Base-by-base conservation (phyloP, 1,140 invertebrate genomes). In the Telenomus remus region DNA sequence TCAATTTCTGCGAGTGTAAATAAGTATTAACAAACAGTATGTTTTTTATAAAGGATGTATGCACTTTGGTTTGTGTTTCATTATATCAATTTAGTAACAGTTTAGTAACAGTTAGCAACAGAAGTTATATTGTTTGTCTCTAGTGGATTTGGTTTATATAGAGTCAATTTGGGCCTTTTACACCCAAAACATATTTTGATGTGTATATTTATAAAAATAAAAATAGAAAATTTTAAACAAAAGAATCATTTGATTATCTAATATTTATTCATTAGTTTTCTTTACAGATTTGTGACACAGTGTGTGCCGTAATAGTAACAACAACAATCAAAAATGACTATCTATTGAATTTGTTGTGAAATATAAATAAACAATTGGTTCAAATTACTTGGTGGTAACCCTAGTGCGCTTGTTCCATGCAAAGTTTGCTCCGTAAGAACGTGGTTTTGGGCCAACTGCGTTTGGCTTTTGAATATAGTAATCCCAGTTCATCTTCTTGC, bases 331-430 rank as follows among this genome's bases (percentile, higher is more conserved):
- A 9, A 9, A 39, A 11, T 39, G 3, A 39, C 19, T 27, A 39
- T 9, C 9, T 39, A 11, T 11, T 39, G n/a, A 9, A 39, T 11
- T 39, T 11, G n/a, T 39, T 39, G 37, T 39, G 9, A 39, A 35
- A 39, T 39, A 39, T 9, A 39, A 39, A 9, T 39, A 39, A 39
- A 11, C 37, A 39, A 39, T 39, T n/a, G n/a, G n/a, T 11, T 1
- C 10, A 15, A 15, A 43, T 91, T 93, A 99, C 89, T 99, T 99
- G 12, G 97, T 99, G 4, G 96, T 95, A 12, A 95, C 93, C 82
- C 98, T 89, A 0, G 97, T 98, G 81, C 95, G 93, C 83, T 95
- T 98, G 82, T 98, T 95, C 98, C 98, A 99, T 2, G 96, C 91
- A 87, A 98, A 99, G 85, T 99, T 99, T 11, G 92, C 84, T 61